Percentiles rank a stretch among this genome's conserved stretches.
These are phyloP conservation scores for Furnarius figulus DNA, from an alignment of 2,113 vertebrate genomes.

Conservation along the genomic window DNA sequence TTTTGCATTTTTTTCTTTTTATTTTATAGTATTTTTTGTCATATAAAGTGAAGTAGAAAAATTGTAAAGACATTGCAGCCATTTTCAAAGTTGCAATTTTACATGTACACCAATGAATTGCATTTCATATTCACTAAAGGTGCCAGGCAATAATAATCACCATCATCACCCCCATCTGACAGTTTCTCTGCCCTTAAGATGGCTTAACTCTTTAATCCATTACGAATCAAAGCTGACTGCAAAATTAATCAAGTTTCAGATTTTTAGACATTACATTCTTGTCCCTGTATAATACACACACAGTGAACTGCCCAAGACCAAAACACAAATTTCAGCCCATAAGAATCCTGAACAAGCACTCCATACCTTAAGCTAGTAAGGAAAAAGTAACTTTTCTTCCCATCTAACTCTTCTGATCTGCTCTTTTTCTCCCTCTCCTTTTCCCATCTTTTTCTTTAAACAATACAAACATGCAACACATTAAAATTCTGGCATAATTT, in stretches of 20 bases:
- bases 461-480: slow-evolving; percentile 1
- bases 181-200: not conserved
- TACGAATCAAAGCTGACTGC: not conserved
- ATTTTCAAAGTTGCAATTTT: not conserved
- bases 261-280: not conserved
- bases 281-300: not conserved
- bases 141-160: not conserved
- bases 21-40: not conserved
- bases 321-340: not conserved
- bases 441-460: slow-evolving; percentile 27
- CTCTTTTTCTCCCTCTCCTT: not conserved
- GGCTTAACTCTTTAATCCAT: not conserved
- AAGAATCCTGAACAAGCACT: not conserved
- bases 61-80: not conserved
- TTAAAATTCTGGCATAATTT: slow-evolving; percentile 55
- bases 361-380: not conserved
- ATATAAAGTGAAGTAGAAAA: not conserved
- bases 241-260: not conserved
- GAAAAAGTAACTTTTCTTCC: not conserved
- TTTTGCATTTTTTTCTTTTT: not conserved
- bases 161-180: not conserved
- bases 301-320: not conserved
- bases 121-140: not conserved
- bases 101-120: not conserved
- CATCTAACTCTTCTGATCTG: not conserved